phyloP scores from a whole-genome alignment of 2,888 invertebrate genomes.

The Piscicola geometra region DNA sequence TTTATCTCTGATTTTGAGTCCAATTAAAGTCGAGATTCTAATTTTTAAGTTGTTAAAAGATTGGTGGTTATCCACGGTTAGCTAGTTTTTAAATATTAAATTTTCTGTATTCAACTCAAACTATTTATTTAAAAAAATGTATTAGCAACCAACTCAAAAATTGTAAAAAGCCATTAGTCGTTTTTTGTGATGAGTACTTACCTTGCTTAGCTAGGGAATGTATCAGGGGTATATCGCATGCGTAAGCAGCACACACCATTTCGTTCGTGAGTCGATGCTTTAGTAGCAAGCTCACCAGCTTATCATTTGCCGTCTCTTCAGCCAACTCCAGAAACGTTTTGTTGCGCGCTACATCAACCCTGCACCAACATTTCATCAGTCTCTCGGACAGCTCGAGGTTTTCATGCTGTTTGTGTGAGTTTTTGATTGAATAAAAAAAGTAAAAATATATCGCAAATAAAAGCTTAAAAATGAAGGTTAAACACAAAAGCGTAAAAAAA shows the following conservation, averaged over 20 bases:
- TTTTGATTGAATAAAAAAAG: too few species aligned
- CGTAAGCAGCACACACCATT: conserved; percentile 44
- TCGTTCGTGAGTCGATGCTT: conserved; percentile 44
- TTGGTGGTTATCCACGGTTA: too few species aligned
- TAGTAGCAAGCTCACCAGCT: conserved; percentile 41
- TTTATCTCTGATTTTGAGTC: too few species aligned
- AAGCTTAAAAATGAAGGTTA: too few species aligned
- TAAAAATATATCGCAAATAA: too few species aligned
- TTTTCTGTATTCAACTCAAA: too few species aligned
- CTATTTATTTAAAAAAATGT: not conserved
- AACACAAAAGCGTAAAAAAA: too few species aligned
- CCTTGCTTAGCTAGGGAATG: conserved; percentile 41
- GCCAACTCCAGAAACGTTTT: conserved; percentile 43
- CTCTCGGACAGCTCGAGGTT: conserved; percentile 41
- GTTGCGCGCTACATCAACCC: conserved; percentile 43
- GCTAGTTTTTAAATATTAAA: too few species aligned
- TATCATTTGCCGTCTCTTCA: conserved; percentile 45
- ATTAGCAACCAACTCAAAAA: not conserved
- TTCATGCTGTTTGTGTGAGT: conserved; percentile 45
- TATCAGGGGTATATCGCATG: conserved; percentile 44
- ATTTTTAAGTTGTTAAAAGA: too few species aligned
- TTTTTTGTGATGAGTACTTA: too few species aligned
- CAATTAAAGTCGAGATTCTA: too few species aligned
- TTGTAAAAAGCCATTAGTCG: not conserved
- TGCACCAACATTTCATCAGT: conserved; percentile 45